Evolutionary conservation across 2,797 vertebrate species (phyloP).

Genomic region (Spinus pinus): DNA sequence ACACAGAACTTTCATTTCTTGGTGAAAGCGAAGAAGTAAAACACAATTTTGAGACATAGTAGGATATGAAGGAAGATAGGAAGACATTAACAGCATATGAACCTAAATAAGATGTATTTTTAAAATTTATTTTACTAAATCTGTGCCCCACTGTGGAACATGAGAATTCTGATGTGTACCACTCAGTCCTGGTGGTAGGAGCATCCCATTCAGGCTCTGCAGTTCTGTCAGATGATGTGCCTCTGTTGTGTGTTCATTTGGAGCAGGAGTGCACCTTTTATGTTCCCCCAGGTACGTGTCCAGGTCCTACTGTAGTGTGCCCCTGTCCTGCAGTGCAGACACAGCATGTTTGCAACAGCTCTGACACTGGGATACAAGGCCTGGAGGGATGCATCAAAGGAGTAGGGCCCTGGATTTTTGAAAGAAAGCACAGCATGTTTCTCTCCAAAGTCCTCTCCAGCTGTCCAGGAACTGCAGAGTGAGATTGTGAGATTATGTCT

Average conservation of each 20-base stretch:
- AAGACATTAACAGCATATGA: background rate
- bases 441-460: conserved; percentile 24
- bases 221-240: fast-evolving
- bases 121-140: background rate
- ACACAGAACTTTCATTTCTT: background rate
- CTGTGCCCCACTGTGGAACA: background rate
- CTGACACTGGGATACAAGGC: background rate
- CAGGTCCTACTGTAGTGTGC: background rate
- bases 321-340: background rate
- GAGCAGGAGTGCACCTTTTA: background rate
- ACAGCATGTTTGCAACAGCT: background rate
- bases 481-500: conserved; percentile 19
- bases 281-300: background rate
- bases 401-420: background rate
- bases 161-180: background rate
- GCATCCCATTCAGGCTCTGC: background rate
- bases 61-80: background rate
- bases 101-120: background rate
- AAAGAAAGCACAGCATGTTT: background rate
- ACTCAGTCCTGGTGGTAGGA: fast-evolving
- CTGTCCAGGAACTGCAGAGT: conserved; percentile 25
- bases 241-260: background rate
- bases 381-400: background rate
- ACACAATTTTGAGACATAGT: background rate
- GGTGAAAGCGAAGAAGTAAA: background rate